Evolutionary conservation across 2,797 vertebrate species (phyloP).

Genomic region (Leptoclinus maculatus): DNA sequence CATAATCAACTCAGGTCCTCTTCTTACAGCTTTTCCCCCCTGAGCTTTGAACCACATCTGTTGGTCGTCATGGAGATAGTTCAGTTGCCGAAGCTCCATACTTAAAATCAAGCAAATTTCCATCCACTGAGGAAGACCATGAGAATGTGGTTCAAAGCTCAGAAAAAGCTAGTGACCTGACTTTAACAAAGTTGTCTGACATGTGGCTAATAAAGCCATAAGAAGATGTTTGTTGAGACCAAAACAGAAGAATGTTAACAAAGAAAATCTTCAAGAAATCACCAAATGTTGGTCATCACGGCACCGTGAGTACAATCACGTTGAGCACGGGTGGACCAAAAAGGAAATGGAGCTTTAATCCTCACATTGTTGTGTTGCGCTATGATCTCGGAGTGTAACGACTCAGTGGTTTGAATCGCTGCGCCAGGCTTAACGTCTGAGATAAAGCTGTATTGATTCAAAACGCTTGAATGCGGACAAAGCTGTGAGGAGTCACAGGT

Average conservation of each 20-base stretch:
- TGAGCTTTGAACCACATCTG: too few relatives aligned
- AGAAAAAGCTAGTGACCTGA: neutral
- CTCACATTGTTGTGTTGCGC: conserved; percentile 21
- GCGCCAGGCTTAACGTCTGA: neutral
- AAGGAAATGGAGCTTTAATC: conserved; percentile 38
- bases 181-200: neutral
- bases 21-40: too few relatives aligned
- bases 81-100: neutral
- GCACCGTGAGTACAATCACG: neutral
- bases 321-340: conserved; percentile 17
- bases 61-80: too few relatives aligned
- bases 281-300: neutral
- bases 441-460: conserved; percentile 46
- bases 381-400: conserved; percentile 15
- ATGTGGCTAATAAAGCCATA: neutral
- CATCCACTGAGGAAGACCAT: neutral
- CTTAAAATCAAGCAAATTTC: neutral
- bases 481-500: conserved; percentile 11
- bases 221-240: too few relatives aligned
- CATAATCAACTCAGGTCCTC: neutral
- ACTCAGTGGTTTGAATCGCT: conserved; percentile 41
- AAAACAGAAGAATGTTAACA: neutral
- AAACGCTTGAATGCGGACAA: neutral
- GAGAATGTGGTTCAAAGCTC: neutral
- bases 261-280: neutral